Base-by-base conservation (phyloP, 1,140 invertebrate species). In the Drosophila saltans region DNA sequence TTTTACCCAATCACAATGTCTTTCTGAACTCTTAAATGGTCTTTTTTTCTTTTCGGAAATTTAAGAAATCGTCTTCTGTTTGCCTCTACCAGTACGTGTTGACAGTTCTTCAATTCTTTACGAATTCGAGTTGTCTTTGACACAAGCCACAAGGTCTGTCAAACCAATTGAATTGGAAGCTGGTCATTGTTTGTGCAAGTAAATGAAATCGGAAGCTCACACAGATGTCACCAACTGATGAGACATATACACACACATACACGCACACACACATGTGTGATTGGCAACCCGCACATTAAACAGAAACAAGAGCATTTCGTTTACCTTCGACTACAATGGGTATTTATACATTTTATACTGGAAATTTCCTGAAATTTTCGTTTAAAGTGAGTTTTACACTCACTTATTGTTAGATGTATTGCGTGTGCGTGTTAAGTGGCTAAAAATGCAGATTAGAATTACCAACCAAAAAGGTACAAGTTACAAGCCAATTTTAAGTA, bases 121-220 rank as follows among this genome's bases (percentile, higher is more conserved):
- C 3, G 2, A 26, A 24, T 10, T 26, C 45, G 40, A 48, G 11
- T 52, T 45, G 41, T n/a, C 28, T 24, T 48, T 52, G 21, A 28
- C 61, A 63, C n/a, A 9, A 43, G 43, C 68, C 61, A 10, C 30
- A 68, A 28, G 33, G 36, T 40, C 69, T 74, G 66, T 69, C 66
- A 59, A 24, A 21, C 26, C 45, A 16, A 39, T 55, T 40, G 43
- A 61, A 52, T 48, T 55, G 40, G 48, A 56, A 6, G 70, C 4
- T 58, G 39, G 60, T 45, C 39, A 26, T 16, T 30, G 5, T 43
- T 41, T 58, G 69, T 66, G 63, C 72, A 75, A 75, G 72, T 75
- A 72, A 75, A 75, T 75, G 75, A 71, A 78, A 78, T 78, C 74
- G 67, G 72, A 55, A 75, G 59, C 63, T 16, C 16, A 67, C 74